Evolutionary conservation across 1,140 invertebrate species (phyloP).

Genomic region (Cecropterus lyciades): DNA sequence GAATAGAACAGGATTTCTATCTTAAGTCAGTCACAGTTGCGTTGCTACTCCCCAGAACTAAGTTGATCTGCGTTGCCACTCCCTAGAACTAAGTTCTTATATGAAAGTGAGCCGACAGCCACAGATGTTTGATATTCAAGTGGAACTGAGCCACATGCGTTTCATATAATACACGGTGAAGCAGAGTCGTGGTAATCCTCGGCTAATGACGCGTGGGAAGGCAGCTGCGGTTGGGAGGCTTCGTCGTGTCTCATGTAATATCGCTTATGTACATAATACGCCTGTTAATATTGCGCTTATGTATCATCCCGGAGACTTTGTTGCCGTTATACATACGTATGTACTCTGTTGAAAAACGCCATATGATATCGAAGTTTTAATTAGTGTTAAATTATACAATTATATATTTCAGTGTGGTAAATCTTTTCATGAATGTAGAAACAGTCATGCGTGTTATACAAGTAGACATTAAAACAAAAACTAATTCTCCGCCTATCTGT

Average conservation of each 20-base stretch:
- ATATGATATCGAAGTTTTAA: not conserved
- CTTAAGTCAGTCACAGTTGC: too few species aligned
- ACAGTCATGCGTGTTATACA: too few species aligned
- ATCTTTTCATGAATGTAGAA: too few species aligned
- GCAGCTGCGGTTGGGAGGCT: conserved; percentile 4
- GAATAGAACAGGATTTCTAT: too few species aligned
- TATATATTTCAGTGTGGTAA: too few species aligned
- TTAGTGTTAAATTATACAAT: not conserved
- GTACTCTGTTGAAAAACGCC: too few species aligned
- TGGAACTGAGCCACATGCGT: not conserved
- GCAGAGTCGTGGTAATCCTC: not conserved
- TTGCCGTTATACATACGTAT: not conserved
- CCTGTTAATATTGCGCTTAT: not conserved
- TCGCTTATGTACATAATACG: conserved; percentile 1
- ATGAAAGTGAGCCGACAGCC: too few species aligned
- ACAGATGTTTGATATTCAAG: not conserved
- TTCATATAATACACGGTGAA: not conserved
- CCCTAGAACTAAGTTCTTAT: too few species aligned
- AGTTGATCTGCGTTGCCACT: too few species aligned
- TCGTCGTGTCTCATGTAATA: conserved; percentile 1
- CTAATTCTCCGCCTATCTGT: too few species aligned
- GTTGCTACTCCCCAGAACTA: too few species aligned
- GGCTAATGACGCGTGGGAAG: not conserved
- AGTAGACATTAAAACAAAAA: too few species aligned
- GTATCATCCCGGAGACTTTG: not conserved